These are phyloP conservation scores for Stegodyphus mimosarum DNA, from an alignment of 1,140 invertebrate species.

Conservation along the genomic window DNA sequence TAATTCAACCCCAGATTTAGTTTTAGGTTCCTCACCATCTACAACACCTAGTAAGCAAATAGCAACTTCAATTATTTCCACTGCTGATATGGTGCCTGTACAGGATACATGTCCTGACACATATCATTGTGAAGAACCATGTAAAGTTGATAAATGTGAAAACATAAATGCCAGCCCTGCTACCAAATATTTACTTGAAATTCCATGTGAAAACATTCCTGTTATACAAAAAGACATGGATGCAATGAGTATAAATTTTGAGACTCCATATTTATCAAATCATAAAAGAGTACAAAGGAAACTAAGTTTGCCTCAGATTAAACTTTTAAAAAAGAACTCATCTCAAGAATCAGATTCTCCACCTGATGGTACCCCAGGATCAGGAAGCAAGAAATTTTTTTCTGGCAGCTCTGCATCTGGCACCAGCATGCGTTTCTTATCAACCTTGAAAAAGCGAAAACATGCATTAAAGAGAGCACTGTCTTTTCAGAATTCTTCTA, in stretches of 20 bases:
- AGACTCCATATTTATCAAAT: constrained; percentile 41
- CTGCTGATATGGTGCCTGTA: background rate
- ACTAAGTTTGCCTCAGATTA: constrained; percentile 51
- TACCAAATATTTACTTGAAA: constrained; percentile 1
- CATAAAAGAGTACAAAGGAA: constrained; percentile 42
- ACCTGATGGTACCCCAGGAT: constrained; percentile 17
- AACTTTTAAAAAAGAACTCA: constrained; percentile 52
- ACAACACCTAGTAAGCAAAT: background rate
- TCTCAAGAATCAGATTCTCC: constrained; percentile 54
- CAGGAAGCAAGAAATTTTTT: constrained; percentile 4
- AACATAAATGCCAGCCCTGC: background rate
- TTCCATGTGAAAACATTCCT: constrained; percentile 37
- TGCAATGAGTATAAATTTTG: constrained; percentile 58
- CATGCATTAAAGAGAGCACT: constrained; percentile 49
- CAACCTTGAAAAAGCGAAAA: constrained; percentile 40
- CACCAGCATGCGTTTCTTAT: constrained; percentile 30
- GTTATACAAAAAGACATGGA: constrained; percentile 50
- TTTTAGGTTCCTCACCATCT: constrained; percentile 34
- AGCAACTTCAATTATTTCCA: background rate
- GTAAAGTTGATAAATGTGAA: background rate
- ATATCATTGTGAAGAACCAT: background rate
- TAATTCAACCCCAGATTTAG: constrained; percentile 8
- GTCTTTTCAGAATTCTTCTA: constrained; percentile 57
- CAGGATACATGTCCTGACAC: background rate
- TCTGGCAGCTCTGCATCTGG: constrained; percentile 22